Evolutionary conservation across 2,888 invertebrate genomes (phyloP).

Genomic region (Philereme vetulata): DNA sequence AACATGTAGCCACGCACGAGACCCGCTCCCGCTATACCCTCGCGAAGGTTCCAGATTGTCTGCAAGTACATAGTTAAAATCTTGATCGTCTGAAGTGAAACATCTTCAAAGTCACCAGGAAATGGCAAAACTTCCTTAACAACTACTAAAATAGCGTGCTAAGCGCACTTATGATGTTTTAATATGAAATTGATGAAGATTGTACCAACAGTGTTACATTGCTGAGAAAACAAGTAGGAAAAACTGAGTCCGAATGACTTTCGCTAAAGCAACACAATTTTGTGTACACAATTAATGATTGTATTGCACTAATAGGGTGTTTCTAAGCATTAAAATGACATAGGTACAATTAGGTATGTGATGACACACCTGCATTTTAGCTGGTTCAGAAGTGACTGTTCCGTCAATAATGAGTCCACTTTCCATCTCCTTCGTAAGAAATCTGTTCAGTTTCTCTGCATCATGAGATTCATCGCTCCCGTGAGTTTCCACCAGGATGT

Average conservation of each 20-base stretch:
- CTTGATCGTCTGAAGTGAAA: neutral
- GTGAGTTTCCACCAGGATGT: constrained; percentile 93
- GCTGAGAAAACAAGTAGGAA: too few species aligned
- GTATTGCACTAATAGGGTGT: too few species aligned
- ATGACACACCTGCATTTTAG: constrained; percentile 87
- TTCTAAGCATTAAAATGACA: too few species aligned
- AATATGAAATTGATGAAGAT: too few species aligned
- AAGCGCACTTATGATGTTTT: too few species aligned
- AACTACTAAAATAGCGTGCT: too few species aligned
- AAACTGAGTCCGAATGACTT: too few species aligned
- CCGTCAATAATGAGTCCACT: constrained; percentile 91
- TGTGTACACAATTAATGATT: too few species aligned
- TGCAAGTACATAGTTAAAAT: constrained; percentile 33
- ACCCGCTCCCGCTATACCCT: constrained; percentile 91
- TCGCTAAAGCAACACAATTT: too few species aligned
- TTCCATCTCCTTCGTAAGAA: constrained; percentile 89
- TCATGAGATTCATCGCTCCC: constrained; percentile 94
- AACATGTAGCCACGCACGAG: constrained; percentile 93
- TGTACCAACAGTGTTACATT: too few species aligned
- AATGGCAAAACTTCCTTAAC: too few species aligned
- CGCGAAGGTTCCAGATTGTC: constrained; percentile 94
- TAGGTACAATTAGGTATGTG: neutral
- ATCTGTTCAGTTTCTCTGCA: constrained; percentile 91
- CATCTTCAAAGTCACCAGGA: too few species aligned
- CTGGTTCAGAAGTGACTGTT: constrained; percentile 91